Evolutionary conservation across 2,888 invertebrate genomes (phyloP).

Genomic region (Athalia rosae): DNA sequence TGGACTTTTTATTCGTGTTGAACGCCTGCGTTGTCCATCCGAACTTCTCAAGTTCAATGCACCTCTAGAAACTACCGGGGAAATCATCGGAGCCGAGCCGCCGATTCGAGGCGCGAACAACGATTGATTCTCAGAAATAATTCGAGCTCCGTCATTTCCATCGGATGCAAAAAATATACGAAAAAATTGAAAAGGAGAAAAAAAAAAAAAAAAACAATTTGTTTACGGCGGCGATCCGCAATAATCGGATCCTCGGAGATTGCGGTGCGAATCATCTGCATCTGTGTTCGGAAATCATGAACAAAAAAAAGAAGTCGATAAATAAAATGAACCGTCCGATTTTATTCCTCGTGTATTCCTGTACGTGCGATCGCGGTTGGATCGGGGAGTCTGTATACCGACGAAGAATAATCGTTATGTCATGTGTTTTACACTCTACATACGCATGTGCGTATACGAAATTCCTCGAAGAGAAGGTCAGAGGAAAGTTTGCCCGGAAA

Average conservation of each 20-base stretch:
- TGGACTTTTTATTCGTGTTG: conserved; percentile 42
- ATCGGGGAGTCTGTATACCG: neutral
- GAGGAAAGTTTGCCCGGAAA: neutral
- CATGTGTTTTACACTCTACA: neutral
- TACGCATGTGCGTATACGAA: neutral
- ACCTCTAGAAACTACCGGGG: conserved; percentile 43
- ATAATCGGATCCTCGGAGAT: too few relatives aligned
- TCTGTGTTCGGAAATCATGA: too few relatives aligned
- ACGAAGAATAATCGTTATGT: neutral
- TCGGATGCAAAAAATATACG: too few relatives aligned
- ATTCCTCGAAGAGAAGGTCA: neutral
- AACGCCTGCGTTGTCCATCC: conserved; percentile 34
- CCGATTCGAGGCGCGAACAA: neutral
- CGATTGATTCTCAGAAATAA: too few relatives aligned
- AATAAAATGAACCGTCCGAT: neutral
- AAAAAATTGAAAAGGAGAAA: too few relatives aligned
- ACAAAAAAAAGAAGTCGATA: too few relatives aligned
- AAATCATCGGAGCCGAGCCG: conserved; percentile 1
- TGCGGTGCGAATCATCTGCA: too few relatives aligned
- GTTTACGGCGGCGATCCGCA: too few relatives aligned
- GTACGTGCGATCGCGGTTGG: too few relatives aligned
- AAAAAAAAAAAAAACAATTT: too few relatives aligned
- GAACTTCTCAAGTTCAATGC: conserved; percentile 50
- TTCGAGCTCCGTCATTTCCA: too few relatives aligned
- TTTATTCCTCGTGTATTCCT: neutral